Evolutionary conservation across 2,797 vertebrate genomes (phyloP), one percentile per base, ranked within the genome.

Genomic region (Amniataba percoides): DNA sequence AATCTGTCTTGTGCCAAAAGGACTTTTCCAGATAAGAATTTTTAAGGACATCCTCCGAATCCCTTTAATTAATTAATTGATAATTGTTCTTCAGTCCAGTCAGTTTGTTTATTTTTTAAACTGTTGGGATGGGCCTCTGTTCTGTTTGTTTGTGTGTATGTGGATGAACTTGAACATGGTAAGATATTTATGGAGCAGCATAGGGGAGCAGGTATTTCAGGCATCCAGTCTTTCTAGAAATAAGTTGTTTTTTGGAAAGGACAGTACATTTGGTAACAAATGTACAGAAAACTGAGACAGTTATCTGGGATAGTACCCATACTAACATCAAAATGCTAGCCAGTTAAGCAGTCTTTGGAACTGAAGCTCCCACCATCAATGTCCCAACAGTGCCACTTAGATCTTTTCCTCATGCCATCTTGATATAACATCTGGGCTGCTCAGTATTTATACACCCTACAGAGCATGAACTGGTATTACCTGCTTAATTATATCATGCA

Each of bases 1-100:
- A 11, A 46, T 59, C 52, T n/a, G 25, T 11, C 4, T 42, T 23
- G n/a, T 77, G 70, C 46, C 74, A 71, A 68, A 74, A 57, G 2
- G 2, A 52, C 7, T 61, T 77, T 67, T 59, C n/a, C 77, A 53
- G 2, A 19, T 64, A 3, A 7, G 7, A 36, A 60, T 42, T 45
- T 23, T 53, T 9, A 53, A 60, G 5, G 4, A 27, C 0, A 3
- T 16, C n/a, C n/a, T 62, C 5, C 1, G 10, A 7, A 39, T 52
- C 45, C 51, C 23, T 58, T 64, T 4, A 57, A 36, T 19, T 21
- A 2, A 34, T 45, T 39, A 5, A 31, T 18, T 19, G 7, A 21
- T 36, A 42, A 60, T 46, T 0, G 3, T 51, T 57, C 23, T 43
- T 25, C 12, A 27, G 46, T 53, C 25, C 14, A 49, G 25, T 53